Percentiles rank a stretch among this genome's conserved stretches.
These are phyloP conservation scores for Proales similis DNA, from an alignment of 1,140 invertebrate genomes.

Conservation along the genomic window DNA sequence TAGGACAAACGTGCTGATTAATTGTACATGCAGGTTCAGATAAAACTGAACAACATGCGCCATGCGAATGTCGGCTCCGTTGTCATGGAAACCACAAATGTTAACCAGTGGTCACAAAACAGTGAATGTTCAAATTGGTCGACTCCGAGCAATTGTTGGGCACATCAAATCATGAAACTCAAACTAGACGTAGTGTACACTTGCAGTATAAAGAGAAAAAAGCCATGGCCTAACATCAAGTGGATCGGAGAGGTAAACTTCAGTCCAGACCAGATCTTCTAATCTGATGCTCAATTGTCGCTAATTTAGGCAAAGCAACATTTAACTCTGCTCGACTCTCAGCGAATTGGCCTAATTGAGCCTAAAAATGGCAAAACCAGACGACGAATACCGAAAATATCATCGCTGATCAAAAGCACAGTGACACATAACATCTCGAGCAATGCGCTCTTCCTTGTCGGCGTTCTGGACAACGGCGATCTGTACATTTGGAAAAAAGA, in stretches of 20 bases:
- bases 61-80: no score
- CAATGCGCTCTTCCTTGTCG: slow-evolving; percentile 46
- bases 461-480: slow-evolving; percentile 45
- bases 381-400: slow-evolving; percentile 44
- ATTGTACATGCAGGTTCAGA: no score
- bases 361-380: slow-evolving; percentile 50
- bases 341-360: slow-evolving; percentile 45
- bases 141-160: no score
- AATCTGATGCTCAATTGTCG: background rate
- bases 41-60: no score
- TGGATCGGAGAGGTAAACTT: slow-evolving; percentile 49
- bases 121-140: no score
- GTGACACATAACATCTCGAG: slow-evolving; percentile 42
- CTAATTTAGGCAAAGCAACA: slow-evolving; percentile 29
- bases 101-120: no score
- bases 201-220: slow-evolving; percentile 48
- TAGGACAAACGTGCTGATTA: no score
- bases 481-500: slow-evolving; percentile 52
- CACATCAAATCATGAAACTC: no score
- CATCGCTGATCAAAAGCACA: slow-evolving; percentile 42
- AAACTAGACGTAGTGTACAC: slow-evolving; percentile 47
- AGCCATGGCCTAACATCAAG: slow-evolving; percentile 48
- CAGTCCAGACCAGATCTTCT: background rate
- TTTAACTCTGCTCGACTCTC: slow-evolving; percentile 35
- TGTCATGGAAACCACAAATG: no score